Evolutionary conservation across 2,113 vertebrate species (phyloP), one percentile per base, ranked within the genome.

Genomic region (Coryphaenoides rupestris): DNA sequence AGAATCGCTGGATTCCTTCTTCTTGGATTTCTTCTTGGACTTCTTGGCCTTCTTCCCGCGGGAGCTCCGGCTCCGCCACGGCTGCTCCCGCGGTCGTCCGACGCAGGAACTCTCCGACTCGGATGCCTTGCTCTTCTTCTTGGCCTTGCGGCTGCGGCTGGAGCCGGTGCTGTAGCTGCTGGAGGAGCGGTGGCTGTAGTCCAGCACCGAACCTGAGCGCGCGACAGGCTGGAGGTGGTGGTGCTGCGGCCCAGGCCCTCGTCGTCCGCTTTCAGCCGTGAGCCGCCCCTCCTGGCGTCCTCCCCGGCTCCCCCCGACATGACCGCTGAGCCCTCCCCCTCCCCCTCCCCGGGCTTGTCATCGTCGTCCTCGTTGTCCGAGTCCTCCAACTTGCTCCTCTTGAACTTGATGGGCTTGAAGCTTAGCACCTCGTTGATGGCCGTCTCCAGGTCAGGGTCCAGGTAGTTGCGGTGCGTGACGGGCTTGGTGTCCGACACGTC

Each of bases 391-490:
- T 94, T 93, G 74, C 92, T 94, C 68, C 91, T 90, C 78, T 94
- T 92, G 68, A 93, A 92, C 28, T 91, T 84, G 58, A 86, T 87
- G 5, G 95, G 93, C 74, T 95, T 95, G 85, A 98, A 99, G 86
- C 91, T 97, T 69, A 99, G 82, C 56, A 99, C 96, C 80, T 99
- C 97, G 0, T 93, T 93, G 86, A 99, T 98, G 40, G 97, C 96
- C 0, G 95, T 95, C 78, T 99, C 97, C 67, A 98, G 86, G 63
- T 96, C 94, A 0, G 96, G 96, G 84, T 99, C 97, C 23, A 99
- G 86, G 87, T 95, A 98, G 80, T 93, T 95, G 62, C 84, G 92
- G 26, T 93, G 95, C n/a, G 87, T 76, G 40, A 84, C 89, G 0
- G 93, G 75, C 63, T 89, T 91, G 57, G 84, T 3, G 0, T 92